Evolutionary conservation across 2,888 invertebrate genomes (phyloP).

Genomic region (Cyrtodaria siliqua): DNA sequence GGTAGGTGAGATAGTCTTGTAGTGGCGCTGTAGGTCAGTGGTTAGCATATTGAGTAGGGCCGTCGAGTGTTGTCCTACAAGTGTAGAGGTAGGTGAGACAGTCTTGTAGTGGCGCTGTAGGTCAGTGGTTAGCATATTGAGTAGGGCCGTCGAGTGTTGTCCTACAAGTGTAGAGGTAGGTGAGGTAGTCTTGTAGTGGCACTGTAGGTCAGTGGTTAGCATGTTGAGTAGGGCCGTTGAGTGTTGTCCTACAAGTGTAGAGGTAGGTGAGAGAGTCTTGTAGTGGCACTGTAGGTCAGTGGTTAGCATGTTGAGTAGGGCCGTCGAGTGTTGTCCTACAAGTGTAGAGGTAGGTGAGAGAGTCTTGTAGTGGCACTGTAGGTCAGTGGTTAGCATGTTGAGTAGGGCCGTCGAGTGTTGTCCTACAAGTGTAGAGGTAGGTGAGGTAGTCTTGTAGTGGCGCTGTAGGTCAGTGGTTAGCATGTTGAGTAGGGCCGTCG

Average conservation of each 20-base stretch:
- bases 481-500: neutral
- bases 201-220: neutral
- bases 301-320: neutral
- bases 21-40: too few species aligned
- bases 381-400: neutral
- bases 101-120: neutral
- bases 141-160: neutral
- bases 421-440: neutral
- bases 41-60: too few species aligned
- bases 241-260: neutral
- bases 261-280: neutral
- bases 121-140: neutral
- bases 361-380: neutral
- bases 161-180: neutral
- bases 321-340: neutral
- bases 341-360: neutral
- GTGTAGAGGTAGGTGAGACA: neutral
- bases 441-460: neutral
- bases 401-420: neutral
- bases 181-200: neutral
- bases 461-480: neutral
- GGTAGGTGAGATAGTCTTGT: too few species aligned
- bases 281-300: neutral
- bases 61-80: neutral
- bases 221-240: neutral